These are phyloP conservation scores for Drosophila histrio DNA, from an alignment of 2,888 invertebrate genomes.

Conservation along the genomic window DNA sequence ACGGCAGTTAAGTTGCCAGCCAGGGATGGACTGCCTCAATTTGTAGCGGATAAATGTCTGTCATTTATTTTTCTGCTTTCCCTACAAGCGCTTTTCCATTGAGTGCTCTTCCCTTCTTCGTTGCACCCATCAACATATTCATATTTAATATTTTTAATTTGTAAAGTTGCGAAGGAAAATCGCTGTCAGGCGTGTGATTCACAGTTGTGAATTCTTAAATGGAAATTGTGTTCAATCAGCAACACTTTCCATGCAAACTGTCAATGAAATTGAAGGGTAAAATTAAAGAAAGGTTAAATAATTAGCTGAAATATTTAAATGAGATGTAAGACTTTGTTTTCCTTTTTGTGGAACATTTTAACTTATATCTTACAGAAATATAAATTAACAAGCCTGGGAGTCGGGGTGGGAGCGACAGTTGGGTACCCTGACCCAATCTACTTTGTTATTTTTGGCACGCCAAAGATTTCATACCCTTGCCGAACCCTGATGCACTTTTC, in stretches of 20 bases:
- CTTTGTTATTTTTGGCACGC: too few species aligned
- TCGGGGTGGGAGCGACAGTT: too few species aligned
- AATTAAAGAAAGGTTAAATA: too few species aligned
- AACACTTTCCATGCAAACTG: neutral
- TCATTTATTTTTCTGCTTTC: slow-evolving; percentile 15
- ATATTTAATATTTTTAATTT: slow-evolving; percentile 64
- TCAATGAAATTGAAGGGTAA: neutral
- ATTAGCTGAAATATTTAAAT: too few species aligned
- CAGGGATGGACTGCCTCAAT: slow-evolving; percentile 14
- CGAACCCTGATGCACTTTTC: too few species aligned
- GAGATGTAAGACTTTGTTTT: neutral
- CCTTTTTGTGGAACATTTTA: too few species aligned
- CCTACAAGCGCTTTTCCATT: neutral
- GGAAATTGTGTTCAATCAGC: neutral
- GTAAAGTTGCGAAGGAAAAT: slow-evolving; percentile 40
- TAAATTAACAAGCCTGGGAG: too few species aligned
- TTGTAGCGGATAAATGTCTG: slow-evolving; percentile 36
- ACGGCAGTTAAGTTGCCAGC: slow-evolving; percentile 9
- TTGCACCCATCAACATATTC: slow-evolving; percentile 17
- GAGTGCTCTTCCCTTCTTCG: neutral
- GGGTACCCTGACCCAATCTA: too few species aligned
- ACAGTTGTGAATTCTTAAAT: slow-evolving; percentile 22
- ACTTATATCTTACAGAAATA: too few species aligned
- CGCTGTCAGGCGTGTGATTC: slow-evolving; percentile 37
- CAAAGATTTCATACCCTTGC: too few species aligned